These are phyloP conservation scores for Sylvia borin DNA, from an alignment of 2,797 vertebrate genomes.

Conservation along the genomic window DNA sequence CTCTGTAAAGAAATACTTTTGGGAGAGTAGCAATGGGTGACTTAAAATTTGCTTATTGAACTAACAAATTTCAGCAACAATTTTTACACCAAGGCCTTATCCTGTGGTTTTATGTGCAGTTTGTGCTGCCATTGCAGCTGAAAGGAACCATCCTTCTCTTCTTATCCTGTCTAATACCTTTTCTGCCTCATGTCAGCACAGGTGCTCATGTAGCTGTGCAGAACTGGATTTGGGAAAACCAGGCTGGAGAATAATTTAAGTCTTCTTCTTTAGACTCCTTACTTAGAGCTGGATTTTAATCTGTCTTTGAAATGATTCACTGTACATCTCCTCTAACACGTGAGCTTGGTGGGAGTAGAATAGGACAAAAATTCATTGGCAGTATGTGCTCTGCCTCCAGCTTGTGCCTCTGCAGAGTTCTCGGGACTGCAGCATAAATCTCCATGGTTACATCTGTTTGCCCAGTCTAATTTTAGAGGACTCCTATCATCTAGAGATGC, in stretches of 20 bases:
- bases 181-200: not conserved
- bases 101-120: not conserved
- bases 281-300: not conserved
- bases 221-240: not conserved
- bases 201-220: not conserved
- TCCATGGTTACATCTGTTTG: conserved; percentile 44
- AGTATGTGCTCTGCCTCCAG: not conserved
- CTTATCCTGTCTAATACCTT: not conserved
- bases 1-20: not conserved
- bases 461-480: conserved; percentile 21
- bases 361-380: not conserved
- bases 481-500: not conserved
- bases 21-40: not conserved
- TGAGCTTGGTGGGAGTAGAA: conserved; percentile 18
- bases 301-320: not conserved
- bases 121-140: not conserved
- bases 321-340: not conserved
- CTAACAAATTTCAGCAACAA: not conserved
- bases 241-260: not conserved
- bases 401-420: conserved; percentile 6
- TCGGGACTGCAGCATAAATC: not conserved
- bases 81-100: not conserved
- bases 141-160: not conserved
- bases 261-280: not conserved
- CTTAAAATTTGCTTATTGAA: not conserved